Evolutionary conservation across 2,797 vertebrate genomes (phyloP), one percentile per base, ranked within the genome.

Genomic region (Liasis olivaceus): DNA sequence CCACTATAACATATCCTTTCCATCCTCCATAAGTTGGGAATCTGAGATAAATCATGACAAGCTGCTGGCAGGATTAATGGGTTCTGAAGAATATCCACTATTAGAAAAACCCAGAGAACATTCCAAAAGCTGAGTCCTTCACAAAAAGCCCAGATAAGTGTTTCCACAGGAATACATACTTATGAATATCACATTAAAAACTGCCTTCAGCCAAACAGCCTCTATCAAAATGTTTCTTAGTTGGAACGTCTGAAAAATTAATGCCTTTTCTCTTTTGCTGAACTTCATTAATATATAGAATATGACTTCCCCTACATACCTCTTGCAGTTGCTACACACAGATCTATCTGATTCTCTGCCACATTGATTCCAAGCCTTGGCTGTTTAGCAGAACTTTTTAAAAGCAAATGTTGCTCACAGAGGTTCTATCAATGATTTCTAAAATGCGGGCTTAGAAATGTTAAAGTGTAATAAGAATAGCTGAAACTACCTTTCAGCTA

Each of bases 231-330:
- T 88, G n/a, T 54, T 54, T 36, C n/a, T 26, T 66, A 66, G 64
- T 28, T 63, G 15, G 17, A 22, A 22, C 20, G 13, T 62, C 28
- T 8, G n/a, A 60, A 60, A 36, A 87, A 14, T 60, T 12, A 63
- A 47, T 90, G 69, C 94, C 93, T 89, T 93, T 31, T 42, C 13
- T 42, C 3, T 89, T 22, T 54, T 22, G 92, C 91, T 51, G 42
- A 90, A 86, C 5, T 56, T 86, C 85, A 86, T 58, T n/a, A 86
- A n/a, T 58, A 36, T 58, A 86, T 56, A 86, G 12, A 13, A 26
- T 26, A 24, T 85, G 51, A 28, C 84, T 56, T 54, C 36, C 7
- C 24, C 20, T 12, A 86, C 58, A 14, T 86, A 56, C 28, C 28
- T 58, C 6, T 17, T 59, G 54, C 9, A 56, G n/a, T 15, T 22